Conservation (phyloP, 2,113 vertebrate species). For the Arvicanthis niloticus region DNA sequence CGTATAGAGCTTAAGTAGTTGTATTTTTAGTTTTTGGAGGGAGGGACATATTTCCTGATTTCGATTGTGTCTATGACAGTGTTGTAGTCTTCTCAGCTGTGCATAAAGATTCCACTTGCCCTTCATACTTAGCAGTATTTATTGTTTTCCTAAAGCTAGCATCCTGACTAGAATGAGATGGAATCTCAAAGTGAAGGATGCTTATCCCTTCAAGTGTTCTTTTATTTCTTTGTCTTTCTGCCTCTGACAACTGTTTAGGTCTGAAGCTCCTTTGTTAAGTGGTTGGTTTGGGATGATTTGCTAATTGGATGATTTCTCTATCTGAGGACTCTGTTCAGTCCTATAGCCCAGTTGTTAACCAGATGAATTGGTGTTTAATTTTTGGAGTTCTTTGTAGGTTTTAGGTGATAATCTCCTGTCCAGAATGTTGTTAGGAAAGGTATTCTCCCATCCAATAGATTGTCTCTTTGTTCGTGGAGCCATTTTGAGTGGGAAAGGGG, state of each 20-base stretch:
- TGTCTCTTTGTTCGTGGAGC: neutral
- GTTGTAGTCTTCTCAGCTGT: no score
- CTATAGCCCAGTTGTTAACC: neutral
- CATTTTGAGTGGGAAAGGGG: neutral
- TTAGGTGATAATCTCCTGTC: neutral
- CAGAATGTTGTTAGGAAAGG: neutral
- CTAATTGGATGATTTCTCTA: neutral
- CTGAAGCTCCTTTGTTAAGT: neutral
- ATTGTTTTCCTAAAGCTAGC: neutral
- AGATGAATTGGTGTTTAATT: neutral
- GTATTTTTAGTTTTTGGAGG: neutral
- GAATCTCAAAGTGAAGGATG: neutral
- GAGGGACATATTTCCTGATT: neutral
- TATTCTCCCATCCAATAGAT: neutral
- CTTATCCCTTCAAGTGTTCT: neutral
- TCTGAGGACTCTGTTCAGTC: neutral
- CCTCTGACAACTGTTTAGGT: neutral
- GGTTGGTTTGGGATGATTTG: neutral
- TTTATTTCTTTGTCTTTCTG: neutral
- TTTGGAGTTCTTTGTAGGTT: neutral
- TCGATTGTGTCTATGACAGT: no score
- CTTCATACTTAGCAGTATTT: neutral
- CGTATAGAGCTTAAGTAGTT: neutral
- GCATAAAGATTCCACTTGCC: neutral
- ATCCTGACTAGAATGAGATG: neutral